A percentile compares a stretch with the other conserved stretches of the same genome.
Evolutionary conservation across 2,888 invertebrate species (phyloP).

Genomic region (Tridacna gigas): DNA sequence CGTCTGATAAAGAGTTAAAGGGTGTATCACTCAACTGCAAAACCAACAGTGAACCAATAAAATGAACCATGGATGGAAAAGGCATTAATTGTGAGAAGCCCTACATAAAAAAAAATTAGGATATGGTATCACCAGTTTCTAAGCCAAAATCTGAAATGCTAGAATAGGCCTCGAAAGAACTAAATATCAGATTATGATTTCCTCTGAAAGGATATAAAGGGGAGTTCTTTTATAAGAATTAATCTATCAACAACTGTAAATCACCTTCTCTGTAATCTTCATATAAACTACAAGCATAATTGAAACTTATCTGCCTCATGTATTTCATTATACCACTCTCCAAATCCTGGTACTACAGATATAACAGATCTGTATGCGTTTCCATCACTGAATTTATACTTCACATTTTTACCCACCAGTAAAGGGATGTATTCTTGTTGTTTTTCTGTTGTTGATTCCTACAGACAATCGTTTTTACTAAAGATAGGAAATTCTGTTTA

Average conservation of each 20-base stretch:
- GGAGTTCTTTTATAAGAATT: not conserved
- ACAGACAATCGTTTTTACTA: conserved; percentile 7
- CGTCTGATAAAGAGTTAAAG: too few relatives aligned
- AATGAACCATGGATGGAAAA: not conserved
- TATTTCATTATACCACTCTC: conserved; percentile 42
- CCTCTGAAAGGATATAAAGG: not conserved
- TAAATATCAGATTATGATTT: not conserved
- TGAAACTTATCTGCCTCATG: conserved; percentile 36
- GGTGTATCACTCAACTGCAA: too few relatives aligned
- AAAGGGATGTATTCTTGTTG: not conserved
- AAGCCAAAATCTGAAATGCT: not conserved
- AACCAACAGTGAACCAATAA: not conserved
- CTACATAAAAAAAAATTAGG: not conserved
- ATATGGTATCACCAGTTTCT: not conserved
- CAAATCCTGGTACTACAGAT: conserved; percentile 43
- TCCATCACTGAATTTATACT: conserved; percentile 3
- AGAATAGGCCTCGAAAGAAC: not conserved
- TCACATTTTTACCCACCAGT: not conserved
- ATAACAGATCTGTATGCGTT: conserved; percentile 22
- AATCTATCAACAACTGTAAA: conserved; percentile 20
- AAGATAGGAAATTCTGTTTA: conserved; percentile 33
- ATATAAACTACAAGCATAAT: conserved; percentile 40
- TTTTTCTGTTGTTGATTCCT: conserved; percentile 7
- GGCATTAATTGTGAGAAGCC: not conserved
- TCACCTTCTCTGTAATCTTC: conserved; percentile 39